Evolutionary conservation across 2,797 vertebrate species (phyloP), one percentile per base, ranked within the genome.

Genomic region (Fratercula arctica): DNA sequence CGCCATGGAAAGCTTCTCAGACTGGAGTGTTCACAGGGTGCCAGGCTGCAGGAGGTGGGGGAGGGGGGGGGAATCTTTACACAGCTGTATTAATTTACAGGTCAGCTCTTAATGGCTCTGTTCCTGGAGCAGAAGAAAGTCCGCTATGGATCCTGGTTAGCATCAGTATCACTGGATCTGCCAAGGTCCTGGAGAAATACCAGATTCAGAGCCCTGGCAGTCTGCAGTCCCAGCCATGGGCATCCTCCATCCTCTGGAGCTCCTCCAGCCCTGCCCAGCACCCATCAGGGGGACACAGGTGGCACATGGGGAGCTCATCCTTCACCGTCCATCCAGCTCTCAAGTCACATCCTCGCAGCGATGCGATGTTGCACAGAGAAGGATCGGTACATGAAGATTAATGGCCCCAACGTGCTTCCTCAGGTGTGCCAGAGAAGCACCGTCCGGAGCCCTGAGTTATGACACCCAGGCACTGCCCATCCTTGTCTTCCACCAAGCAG

Each of bases 31-130:
- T 89, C 89, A 77, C 33, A 37, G 21, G 10, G 17, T 80, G 39
- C 35, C 70, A 87, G 39, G 53, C 68, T 87, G 64, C 35, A 82
- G 28, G 25, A 87, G 35, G 35, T 35, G 8, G 35, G 35, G 35
- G 35, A n/a, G n/a, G 35, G 35, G 35, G 35, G 35, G 7, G 35
- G 35, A 35, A 35, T 35, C 81, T 93, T 95, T 78, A 69, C 46
- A 72, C 18, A 76, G 50, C 16, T 82, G 17, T 89, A 76, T 94
- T 87, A 94, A 83, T 91, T 87, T 92, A 92, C 69, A 86, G 69
- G 79, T 87, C 92, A 92, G 41, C 63, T 45, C 85, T 89, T 93
- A 94, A 96, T 67, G n/a, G 76, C 39, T 91, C 50, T 90, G 18
- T 35, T 77, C 20, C 69, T 85, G 45, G 41, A 94, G 86, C 60